Percentiles rank a stretch among this genome's conserved stretches.
Evolutionary conservation across 92 coral and sea anemone species (phyloP).

Genomic region (Porites rus): DNA sequence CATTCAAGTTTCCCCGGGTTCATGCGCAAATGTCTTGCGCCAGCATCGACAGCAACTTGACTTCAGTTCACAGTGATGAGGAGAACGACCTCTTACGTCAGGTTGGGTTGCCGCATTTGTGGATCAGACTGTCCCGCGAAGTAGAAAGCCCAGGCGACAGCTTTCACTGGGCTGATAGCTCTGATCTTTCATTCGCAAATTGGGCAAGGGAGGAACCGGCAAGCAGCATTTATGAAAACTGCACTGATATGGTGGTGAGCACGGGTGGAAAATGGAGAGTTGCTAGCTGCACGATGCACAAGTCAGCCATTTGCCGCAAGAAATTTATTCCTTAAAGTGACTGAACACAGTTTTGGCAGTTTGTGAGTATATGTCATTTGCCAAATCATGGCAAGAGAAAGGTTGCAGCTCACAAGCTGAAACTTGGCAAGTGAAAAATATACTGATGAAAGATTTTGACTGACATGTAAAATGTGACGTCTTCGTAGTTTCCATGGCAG

Average conservation of each 20-base stretch:
- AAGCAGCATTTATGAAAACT: neutral
- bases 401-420: no score
- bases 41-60: neutral
- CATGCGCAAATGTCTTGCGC: neutral
- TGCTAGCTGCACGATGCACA: neutral
- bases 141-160: neutral
- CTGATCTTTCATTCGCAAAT: neutral
- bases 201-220: neutral
- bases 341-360: no score
- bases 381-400: no score
- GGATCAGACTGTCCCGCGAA: conserved; percentile 14
- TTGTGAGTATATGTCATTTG: no score
- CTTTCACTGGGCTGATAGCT: conserved; percentile 17
- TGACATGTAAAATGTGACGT: no score
- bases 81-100: neutral
- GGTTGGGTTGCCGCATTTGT: neutral
- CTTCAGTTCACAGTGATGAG: neutral
- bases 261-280: neutral
- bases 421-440: no score
- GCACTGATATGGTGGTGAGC: neutral
- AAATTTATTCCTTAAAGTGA: no score
- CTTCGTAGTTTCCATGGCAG: no score
- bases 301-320: neutral
- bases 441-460: no score
- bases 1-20: neutral